Evolutionary conservation across 2,113 vertebrate genomes (phyloP).

Genomic region (Scomber colias): DNA sequence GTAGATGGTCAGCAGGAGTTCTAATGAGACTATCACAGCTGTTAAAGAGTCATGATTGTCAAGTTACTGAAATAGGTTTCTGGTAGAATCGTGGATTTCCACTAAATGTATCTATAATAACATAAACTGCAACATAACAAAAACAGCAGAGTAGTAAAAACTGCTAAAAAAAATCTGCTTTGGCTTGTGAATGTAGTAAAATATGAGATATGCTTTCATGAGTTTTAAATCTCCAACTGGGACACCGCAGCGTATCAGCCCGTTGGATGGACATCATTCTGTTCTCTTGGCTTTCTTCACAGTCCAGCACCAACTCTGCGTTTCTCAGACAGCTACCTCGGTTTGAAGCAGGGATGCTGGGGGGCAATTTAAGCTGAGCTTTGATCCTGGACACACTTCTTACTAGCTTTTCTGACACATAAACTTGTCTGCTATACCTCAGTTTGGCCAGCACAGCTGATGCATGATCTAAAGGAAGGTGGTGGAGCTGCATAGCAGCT

Average conservation of each 20-base stretch:
- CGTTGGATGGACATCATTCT: constrained; percentile 49
- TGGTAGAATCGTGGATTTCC: constrained; percentile 8
- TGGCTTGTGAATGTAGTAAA: constrained; percentile 55
- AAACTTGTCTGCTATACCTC: constrained; percentile 26
- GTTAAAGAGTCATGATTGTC: constrained; percentile 10
- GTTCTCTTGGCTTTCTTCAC: constrained; percentile 38
- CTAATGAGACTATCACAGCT: constrained; percentile 1
- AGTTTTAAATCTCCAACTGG: constrained; percentile 35
- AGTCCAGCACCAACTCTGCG: constrained; percentile 24
- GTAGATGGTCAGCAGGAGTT: constrained; percentile 35
- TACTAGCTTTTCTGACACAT: constrained; percentile 29
- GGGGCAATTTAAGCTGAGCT: constrained; percentile 24
- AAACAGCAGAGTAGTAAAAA: background rate
- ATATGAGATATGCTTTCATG: constrained; percentile 52
- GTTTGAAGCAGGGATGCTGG: constrained; percentile 1
- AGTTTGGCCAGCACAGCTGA: constrained; percentile 7
- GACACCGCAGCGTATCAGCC: constrained; percentile 26
- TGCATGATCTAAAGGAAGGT: background rate
- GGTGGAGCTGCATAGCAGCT: background rate
- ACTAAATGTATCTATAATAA: constrained; percentile 22
- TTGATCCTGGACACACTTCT: constrained; percentile 32
- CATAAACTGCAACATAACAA: constrained; percentile 11
- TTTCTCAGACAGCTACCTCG: constrained; percentile 30
- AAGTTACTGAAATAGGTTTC: constrained; percentile 1
- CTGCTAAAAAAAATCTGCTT: constrained; percentile 14